Base-by-base conservation (phyloP, 1,140 invertebrate species). In the Drosophila ficusphila region DNA sequence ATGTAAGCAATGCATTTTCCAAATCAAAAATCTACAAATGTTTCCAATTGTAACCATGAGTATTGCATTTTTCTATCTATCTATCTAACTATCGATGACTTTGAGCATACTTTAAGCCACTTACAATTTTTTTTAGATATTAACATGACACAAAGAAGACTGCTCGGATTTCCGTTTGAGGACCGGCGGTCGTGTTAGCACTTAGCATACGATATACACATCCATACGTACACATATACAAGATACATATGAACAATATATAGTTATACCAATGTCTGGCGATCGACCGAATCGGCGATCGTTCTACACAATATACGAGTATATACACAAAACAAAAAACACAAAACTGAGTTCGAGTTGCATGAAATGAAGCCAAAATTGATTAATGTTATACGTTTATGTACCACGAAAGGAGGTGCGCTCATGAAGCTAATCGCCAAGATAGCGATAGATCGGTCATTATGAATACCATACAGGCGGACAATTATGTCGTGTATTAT, bases 361-460 rank as follows among this genome's bases (percentile, higher is more conserved):
- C 48, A 69, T 73, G 65, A 76, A 85, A 71, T 48, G 76, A 86
- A 86, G 82, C 81, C 81, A 85, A 85, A 85, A 81, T 86, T 86
- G 42, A 86, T 81, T 44, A 72, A 85, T 76, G 72, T 86, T 85
- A 41, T 49, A 65, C 56, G 64, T 75, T 76, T 60, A 48, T 76
- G 48, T 42, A 64, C 64, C 76, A 72, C 58, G 48, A 61, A 25
- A 27, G 29, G 25, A 29, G 11, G 56, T 48, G 60, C 34, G 42
- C 44, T 53, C 48, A 31, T 48, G 39, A 60, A 52, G 48, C 46
- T 31, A 33, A 31, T 25, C 27, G 7, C 27, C 41, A 44, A 57
- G 58, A 64, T 67, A 25, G 36, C 31, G 34, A 57, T 44, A 49
- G 57, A 68, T 56, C 54, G 38, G 23, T 68, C 68, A 21, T 46